phyloP scores from a whole-genome alignment of 1,140 invertebrate genomes.

The Coelopa frigida region DNA sequence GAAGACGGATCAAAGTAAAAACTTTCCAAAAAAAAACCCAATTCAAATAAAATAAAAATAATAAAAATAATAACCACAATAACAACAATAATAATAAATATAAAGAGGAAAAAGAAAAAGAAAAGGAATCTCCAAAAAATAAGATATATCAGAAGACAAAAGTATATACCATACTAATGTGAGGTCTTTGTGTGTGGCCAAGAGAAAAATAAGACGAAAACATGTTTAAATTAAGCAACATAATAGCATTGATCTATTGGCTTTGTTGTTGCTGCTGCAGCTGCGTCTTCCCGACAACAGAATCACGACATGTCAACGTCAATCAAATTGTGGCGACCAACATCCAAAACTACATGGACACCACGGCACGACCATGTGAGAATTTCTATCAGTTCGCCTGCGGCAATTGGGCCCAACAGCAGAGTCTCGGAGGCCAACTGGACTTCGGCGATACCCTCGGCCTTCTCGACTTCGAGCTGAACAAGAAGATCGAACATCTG shows the following conservation, averaged over 20 bases:
- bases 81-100: too few relatives aligned
- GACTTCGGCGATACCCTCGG: slow-evolving; percentile 29
- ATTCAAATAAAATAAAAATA: too few relatives aligned
- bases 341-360: slow-evolving; percentile 38
- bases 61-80: too few relatives aligned
- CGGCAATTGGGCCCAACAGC: slow-evolving; percentile 32
- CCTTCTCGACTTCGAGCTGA: slow-evolving; percentile 25
- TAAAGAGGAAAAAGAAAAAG: too few relatives aligned
- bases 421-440: slow-evolving; percentile 20
- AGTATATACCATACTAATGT: too few relatives aligned
- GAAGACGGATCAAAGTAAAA: neutral
- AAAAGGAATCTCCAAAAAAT: too few relatives aligned
- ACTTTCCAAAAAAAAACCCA: too few relatives aligned
- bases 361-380: slow-evolving; percentile 29
- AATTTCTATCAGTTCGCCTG: slow-evolving; percentile 42
- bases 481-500: slow-evolving; percentile 26
- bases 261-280: slow-evolving; percentile 37
- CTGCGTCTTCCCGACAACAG: slow-evolving; percentile 31
- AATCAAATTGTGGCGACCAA: slow-evolving; percentile 32
- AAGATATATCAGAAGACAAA: too few relatives aligned
- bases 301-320: slow-evolving; percentile 14
- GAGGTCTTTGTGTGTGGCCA: too few relatives aligned
- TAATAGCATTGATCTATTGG: slow-evolving; percentile 29
- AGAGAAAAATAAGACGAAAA: neutral
- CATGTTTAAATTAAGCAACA: slow-evolving; percentile 36